phyloP scores from a whole-genome alignment of 2,888 invertebrate species.

The Muscina levida region DNA sequence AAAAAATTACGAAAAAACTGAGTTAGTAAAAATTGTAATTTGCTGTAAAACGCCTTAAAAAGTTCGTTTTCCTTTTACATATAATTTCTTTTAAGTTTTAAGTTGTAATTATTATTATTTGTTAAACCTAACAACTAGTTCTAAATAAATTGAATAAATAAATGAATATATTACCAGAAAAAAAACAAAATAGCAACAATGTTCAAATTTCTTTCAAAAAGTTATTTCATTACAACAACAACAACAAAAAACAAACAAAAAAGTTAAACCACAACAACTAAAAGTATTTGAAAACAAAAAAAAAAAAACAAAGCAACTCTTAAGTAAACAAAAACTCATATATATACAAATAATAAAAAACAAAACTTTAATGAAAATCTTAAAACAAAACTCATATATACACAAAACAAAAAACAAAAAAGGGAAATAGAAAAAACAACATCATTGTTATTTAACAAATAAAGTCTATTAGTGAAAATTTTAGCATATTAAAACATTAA shows the following conservation, averaged over 20 bases:
- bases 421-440: conserved; percentile 13
- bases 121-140: too few species aligned
- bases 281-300: conserved; percentile 17
- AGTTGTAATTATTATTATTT: not conserved
- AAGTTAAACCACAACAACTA: too few species aligned
- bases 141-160: conserved; percentile 18
- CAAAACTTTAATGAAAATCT: not conserved
- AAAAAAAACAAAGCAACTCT: too few species aligned
- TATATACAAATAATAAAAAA: conserved; percentile 8
- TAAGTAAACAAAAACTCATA: conserved; percentile 23
- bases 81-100: conserved; percentile 13
- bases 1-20: too few species aligned
- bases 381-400: conserved; percentile 17
- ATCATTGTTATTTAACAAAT: conserved; percentile 46
- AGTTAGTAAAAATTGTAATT: conserved; percentile 16
- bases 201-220: conserved; percentile 37
- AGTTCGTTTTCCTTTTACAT: not conserved
- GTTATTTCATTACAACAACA: conserved; percentile 44
- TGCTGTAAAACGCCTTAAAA: conserved; percentile 38
- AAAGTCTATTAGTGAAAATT: conserved; percentile 58
- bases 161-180: conserved; percentile 7
- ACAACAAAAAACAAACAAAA: not conserved
- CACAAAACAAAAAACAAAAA: conserved; percentile 18
- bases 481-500: conserved; percentile 49
- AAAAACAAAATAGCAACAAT: conserved; percentile 10